Conservation (phyloP, 2,888 invertebrate species). For the Bugulina stolonifera region DNA sequence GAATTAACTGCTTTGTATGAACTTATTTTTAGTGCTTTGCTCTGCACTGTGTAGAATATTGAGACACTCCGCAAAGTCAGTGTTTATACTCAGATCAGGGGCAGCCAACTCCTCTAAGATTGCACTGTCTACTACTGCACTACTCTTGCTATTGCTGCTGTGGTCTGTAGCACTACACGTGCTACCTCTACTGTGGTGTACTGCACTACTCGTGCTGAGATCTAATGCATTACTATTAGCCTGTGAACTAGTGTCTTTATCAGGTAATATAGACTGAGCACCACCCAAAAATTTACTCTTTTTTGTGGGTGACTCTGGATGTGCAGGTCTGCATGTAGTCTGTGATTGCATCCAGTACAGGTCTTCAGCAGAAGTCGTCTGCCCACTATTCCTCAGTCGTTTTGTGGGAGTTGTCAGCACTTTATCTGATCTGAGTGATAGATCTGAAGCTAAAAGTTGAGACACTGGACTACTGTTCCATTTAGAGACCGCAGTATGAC, state of each 20-base stretch:
- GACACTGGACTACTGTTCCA: constrained; percentile 18
- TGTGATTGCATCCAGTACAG: neutral
- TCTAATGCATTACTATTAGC: neutral
- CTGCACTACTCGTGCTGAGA: too few species aligned
- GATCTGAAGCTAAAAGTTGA: constrained; percentile 13
- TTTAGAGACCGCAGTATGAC: too few species aligned
- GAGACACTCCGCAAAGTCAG: constrained; percentile 48
- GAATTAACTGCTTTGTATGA: neutral
- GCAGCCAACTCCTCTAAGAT: neutral
- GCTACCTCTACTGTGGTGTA: neutral
- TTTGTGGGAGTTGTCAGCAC: neutral
- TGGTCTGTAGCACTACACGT: neutral
- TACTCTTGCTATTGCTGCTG: neutral
- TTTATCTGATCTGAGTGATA: neutral
- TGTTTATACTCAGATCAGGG: constrained; percentile 42
- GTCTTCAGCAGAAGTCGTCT: neutral
- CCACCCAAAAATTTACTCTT: neutral
- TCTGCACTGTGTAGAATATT: constrained; percentile 45
- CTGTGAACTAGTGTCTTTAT: neutral
- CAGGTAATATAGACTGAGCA: neutral
- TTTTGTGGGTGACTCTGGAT: neutral
- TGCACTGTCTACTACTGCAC: neutral
- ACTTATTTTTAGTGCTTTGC: constrained; percentile 36
- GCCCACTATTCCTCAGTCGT: neutral
- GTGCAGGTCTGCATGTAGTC: neutral